These are phyloP conservation scores for Pygoscelis adeliae DNA, from an alignment of 2,113 vertebrate genomes.

Conservation along the genomic window DNA sequence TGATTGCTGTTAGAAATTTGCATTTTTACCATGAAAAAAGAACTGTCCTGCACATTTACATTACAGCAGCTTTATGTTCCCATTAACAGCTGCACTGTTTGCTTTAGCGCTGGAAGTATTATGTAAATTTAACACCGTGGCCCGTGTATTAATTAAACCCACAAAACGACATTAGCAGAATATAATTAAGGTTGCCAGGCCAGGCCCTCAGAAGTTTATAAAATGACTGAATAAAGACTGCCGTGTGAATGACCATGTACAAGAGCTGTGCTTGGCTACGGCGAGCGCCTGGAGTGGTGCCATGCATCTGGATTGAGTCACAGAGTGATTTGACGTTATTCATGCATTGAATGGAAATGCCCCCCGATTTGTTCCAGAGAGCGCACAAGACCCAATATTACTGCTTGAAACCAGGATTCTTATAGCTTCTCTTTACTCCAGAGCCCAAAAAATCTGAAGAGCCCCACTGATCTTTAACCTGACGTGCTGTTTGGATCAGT, in stretches of 20 bases:
- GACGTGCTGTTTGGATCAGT: accelerated
- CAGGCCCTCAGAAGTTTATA: background rate
- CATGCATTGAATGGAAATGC: background rate
- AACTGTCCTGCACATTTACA: background rate
- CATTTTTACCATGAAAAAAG: background rate
- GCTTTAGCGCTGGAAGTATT: background rate
- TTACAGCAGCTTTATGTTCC: background rate
- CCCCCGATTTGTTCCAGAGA: background rate
- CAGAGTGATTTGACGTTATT: background rate
- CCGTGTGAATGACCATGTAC: accelerated
- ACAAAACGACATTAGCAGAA: background rate
- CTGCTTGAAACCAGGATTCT: background rate
- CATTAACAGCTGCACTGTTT: background rate
- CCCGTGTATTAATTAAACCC: background rate
- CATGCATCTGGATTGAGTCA: background rate
- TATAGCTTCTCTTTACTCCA: background rate
- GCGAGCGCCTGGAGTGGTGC: background rate
- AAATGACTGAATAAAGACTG: background rate
- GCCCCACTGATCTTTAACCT: background rate
- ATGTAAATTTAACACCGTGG: background rate
- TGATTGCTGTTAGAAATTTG: background rate
- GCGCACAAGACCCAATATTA: accelerated
- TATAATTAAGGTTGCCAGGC: background rate
- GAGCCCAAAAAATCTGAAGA: background rate
- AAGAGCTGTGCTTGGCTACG: background rate